Conservation (phyloP, 2,888 invertebrate genomes). For the Apodemia duryi region DNA sequence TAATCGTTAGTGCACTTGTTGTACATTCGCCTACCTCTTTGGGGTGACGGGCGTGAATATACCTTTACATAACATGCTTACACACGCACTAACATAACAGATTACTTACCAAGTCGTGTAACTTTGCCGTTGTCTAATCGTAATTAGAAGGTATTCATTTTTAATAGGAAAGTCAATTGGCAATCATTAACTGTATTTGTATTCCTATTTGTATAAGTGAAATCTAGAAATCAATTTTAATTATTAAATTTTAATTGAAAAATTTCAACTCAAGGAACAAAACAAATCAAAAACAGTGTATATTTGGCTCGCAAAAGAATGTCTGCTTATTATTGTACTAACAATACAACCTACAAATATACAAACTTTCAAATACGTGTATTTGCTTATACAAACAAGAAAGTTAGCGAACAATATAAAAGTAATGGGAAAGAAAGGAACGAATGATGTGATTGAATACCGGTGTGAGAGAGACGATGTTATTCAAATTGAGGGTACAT, state of each 20-base stretch:
- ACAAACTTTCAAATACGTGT: constrained; percentile 79
- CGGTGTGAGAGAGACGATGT: constrained; percentile 58
- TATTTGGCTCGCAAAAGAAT: constrained; percentile 25
- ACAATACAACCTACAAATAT: constrained; percentile 75
- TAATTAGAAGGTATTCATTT: too few relatives aligned
- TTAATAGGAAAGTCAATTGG: too few relatives aligned
- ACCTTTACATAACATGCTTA: too few relatives aligned
- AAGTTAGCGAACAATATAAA: constrained; percentile 80
- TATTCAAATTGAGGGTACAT: constrained; percentile 79
- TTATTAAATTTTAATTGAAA: not conserved
- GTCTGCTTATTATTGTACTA: constrained; percentile 42
- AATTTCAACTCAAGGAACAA: not conserved
- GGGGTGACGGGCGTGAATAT: too few relatives aligned
- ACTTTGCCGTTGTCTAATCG: too few relatives aligned
- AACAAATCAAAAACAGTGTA: constrained; percentile 17
- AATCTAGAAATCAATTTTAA: not conserved
- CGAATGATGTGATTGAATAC: constrained; percentile 34
- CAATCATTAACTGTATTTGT: too few relatives aligned
- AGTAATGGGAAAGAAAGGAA: constrained; percentile 75
- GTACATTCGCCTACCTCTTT: too few relatives aligned
- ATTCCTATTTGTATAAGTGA: too few relatives aligned
- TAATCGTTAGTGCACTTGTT: too few relatives aligned
- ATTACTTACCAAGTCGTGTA: too few relatives aligned
- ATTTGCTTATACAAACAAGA: constrained; percentile 80
- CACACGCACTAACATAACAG: too few relatives aligned